Conservation (phyloP, 2,113 vertebrate genomes). For the Poicephalus meyeri region DNA sequence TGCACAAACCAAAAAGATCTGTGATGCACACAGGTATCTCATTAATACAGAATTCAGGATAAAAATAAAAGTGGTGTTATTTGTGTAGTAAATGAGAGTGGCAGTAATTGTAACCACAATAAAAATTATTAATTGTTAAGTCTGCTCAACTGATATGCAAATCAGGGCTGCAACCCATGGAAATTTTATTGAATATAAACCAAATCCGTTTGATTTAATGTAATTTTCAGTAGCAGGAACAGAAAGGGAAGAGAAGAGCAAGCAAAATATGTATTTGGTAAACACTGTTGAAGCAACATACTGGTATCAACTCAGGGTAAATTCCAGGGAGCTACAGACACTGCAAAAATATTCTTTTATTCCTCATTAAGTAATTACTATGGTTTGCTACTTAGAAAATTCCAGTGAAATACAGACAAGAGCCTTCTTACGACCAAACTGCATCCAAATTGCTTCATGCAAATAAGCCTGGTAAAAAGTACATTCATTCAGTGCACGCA, state of each 20-base stretch:
- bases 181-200: background rate
- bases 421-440: background rate
- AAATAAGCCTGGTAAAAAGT: background rate
- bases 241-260: background rate
- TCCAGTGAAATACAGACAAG: constrained; percentile 1
- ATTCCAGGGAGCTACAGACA: background rate
- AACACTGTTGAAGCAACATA: background rate
- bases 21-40: background rate
- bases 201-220: background rate
- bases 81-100: background rate
- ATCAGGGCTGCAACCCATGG: background rate
- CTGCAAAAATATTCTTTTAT: background rate
- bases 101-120: background rate
- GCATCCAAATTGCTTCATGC: constrained; percentile 14
- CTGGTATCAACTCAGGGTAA: background rate
- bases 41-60: background rate
- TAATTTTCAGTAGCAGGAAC: background rate
- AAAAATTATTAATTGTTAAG: background rate
- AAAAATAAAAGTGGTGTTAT: background rate
- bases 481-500: background rate
- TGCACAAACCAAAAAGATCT: background rate
- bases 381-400: background rate
- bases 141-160: background rate
- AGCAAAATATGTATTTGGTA: background rate
- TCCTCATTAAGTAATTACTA: background rate